phyloP scores from a whole-genome alignment of 2,113 vertebrate genomes.

The Pitta sordida region DNA sequence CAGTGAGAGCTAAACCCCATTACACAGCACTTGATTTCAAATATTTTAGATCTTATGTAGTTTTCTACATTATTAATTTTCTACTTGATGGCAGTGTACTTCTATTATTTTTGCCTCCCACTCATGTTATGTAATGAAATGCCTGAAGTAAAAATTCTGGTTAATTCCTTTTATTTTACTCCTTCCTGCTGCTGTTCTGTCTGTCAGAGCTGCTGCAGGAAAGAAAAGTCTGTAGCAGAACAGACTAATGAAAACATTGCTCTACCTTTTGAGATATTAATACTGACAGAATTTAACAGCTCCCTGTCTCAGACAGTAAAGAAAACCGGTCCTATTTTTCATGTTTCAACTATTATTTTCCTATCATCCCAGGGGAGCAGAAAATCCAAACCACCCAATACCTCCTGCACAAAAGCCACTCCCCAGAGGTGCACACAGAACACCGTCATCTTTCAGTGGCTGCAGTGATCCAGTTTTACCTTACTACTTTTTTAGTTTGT shows the following conservation, averaged over 20 bases:
- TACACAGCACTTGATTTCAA: conserved; percentile 5
- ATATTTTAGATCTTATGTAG: neutral
- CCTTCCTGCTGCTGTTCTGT: conserved; percentile 7
- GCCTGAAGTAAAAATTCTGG: conserved; percentile 1
- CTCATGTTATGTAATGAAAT: conserved; percentile 12
- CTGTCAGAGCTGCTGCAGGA: neutral
- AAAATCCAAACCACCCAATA: conserved; percentile 32
- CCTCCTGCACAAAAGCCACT: neutral
- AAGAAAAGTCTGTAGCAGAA: conserved; percentile 10
- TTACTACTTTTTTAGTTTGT: neutral
- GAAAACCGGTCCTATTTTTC: conserved; percentile 21
- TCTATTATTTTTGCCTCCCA: conserved; percentile 39
- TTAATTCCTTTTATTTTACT: conserved; percentile 30
- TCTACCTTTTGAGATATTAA: neutral
- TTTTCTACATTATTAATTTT: conserved; percentile 31
- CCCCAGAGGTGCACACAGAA: neutral
- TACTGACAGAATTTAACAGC: conserved; percentile 9
- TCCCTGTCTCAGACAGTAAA: neutral
- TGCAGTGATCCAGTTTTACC: neutral
- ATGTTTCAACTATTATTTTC: conserved; percentile 10
- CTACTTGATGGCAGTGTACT: neutral
- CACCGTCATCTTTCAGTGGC: neutral
- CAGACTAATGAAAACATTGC: conserved; percentile 6
- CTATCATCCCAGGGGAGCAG: neutral
- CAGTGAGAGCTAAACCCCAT: neutral